A percentile compares a stretch with the other conserved stretches of the same genome.
Evolutionary conservation across 2,888 invertebrate genomes (phyloP).

Genomic region (Caenorhabditis sp.): DNA sequence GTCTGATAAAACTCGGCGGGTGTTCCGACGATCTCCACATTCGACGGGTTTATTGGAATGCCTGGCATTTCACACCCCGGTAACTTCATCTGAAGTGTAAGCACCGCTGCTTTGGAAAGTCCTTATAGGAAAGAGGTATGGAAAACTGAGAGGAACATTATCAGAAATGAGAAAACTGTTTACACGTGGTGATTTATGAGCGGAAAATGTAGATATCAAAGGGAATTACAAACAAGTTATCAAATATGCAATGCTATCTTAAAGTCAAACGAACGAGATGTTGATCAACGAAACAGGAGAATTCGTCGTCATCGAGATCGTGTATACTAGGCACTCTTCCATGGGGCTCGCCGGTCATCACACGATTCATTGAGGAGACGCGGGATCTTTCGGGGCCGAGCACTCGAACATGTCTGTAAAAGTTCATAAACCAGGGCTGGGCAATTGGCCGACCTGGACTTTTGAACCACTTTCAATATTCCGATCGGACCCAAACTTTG

Average conservation of each 20-base stretch:
- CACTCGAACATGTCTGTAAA: constrained; percentile 65
- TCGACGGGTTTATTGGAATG: constrained; percentile 58
- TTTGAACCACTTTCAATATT: no score
- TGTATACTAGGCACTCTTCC: constrained; percentile 1
- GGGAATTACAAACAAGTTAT: neutral
- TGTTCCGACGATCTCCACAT: constrained; percentile 59
- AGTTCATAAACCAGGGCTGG: no score
- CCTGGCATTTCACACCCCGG: constrained; percentile 37
- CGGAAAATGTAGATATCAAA: neutral
- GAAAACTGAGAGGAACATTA: neutral
- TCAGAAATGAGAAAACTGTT: neutral
- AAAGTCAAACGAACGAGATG: constrained; percentile 25
- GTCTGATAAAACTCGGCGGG: constrained; percentile 63
- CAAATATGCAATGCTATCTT: constrained; percentile 5
- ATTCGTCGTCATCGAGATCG: constrained; percentile 20
- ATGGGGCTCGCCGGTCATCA: constrained; percentile 50
- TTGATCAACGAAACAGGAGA: constrained; percentile 24
- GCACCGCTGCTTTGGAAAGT: neutral
- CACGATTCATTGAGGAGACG: constrained; percentile 42
- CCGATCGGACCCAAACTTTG: no score
- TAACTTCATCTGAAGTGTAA: constrained; percentile 45
- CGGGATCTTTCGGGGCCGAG: constrained; percentile 59
- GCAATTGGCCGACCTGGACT: neutral
- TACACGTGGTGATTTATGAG: neutral
- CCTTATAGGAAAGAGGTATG: no score